Evolutionary conservation across 2,888 invertebrate genomes (phyloP), one percentile per base, ranked within the genome.

Genomic region (Adelognathus sp.): DNA sequence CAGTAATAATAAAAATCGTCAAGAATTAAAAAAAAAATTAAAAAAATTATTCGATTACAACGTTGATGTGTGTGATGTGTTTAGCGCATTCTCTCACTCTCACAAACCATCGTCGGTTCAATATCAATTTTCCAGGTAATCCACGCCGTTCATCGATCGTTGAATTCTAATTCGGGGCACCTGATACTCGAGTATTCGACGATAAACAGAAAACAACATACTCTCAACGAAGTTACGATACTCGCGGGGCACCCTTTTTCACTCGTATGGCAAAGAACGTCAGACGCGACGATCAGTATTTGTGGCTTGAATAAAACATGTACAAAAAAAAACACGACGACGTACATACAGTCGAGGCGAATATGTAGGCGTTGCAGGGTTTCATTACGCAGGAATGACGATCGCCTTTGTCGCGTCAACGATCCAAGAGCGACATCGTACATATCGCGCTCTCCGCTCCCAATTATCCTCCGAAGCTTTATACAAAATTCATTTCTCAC

Each of bases 381-480:
- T 67, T n/a, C n/a, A 61, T 77, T 69, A 78, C 78, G 63, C 50
- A 54, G 74, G 74, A 78, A 74, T 78, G 73, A 77, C 74, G 50
- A 66, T 70, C 70, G 52, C 39, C 78, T 70, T 58, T 60, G 54
- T 56, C 46, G 46, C 33, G 41, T 46, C 61, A 44, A 14, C 33
- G 46, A 21, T 58, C 21, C 31, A 27, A 44, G 31, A 14, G 14
- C 39, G 9, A n/a, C n/a, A n/a, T 52, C 4, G n/a, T 18, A 39
- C 7, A 21, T 46, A 41, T 39, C 50, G 29, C 31, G 31, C 41
- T 54, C 33, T 21, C 33, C 52, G 29, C 41, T 11, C 16, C 54
- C 46, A n/a, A n/a, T n/a, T 31, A 33, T 11, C 44, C 58, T 52
- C 54, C 14, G 60, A 67, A 72, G 54, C 71, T 33, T 67, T 60